These are phyloP conservation scores for Leptatherina wallacei DNA, from an alignment of 2,797 vertebrate species.

Conservation along the genomic window DNA sequence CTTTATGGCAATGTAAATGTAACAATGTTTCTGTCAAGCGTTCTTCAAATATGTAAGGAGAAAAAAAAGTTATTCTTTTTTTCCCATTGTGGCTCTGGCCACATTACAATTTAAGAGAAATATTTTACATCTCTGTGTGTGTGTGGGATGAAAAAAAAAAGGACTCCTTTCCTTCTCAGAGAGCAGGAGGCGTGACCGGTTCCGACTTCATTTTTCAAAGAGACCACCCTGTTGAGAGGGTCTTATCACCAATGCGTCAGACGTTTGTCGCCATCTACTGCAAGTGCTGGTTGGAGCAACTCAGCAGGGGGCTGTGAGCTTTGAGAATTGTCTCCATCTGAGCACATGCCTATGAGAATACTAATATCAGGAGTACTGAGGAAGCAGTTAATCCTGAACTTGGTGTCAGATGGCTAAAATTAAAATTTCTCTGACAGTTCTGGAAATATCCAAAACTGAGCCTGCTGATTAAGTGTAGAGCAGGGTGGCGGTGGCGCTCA, in stretches of 20 bases:
- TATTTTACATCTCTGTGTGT: slow-evolving; percentile 32
- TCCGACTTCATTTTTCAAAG: slow-evolving; percentile 42
- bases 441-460: not conserved
- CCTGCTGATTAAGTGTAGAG: slow-evolving; percentile 6
- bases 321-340: slow-evolving; percentile 35
- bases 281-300: slow-evolving; percentile 41
- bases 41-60: slow-evolving; percentile 11
- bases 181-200: slow-evolving; percentile 36
- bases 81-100: not conserved
- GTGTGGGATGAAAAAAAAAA: slow-evolving; percentile 50
- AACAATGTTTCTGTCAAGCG: slow-evolving; percentile 12
- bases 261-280: slow-evolving; percentile 71
- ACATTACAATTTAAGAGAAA: slow-evolving; percentile 20
- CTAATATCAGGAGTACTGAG: slow-evolving; percentile 31
- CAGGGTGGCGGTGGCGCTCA: too few relatives aligned
- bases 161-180: slow-evolving; percentile 14
- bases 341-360: slow-evolving; percentile 30
- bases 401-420: not conserved
- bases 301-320: slow-evolving; percentile 31
- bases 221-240: slow-evolving; percentile 56
- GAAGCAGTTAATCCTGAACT: slow-evolving; percentile 10
- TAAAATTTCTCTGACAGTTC: not conserved
- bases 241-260: slow-evolving; percentile 59
- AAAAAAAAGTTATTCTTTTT: not conserved
- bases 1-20: not conserved